phyloP scores from a whole-genome alignment of 2,797 vertebrate genomes.

The Helicolenus hilgendorfi region DNA sequence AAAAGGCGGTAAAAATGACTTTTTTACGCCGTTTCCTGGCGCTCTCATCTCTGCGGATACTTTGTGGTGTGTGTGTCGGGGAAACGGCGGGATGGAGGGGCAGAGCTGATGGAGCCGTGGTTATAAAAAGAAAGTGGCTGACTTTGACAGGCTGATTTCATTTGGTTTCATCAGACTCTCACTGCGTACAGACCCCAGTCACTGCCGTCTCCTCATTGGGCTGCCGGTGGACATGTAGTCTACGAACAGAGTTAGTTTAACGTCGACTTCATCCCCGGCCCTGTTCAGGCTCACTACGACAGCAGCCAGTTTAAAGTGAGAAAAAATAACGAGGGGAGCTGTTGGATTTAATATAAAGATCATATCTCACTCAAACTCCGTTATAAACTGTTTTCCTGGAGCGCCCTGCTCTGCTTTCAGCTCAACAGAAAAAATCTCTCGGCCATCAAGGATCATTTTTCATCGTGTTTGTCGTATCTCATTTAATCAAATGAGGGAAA shows the following conservation, averaged over 20 bases:
- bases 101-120: slow-evolving; percentile 31
- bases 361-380: slow-evolving; percentile 26
- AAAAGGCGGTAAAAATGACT: slow-evolving; percentile 49
- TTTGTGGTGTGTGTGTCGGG: slow-evolving; percentile 42
- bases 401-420: background rate
- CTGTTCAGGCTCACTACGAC: slow-evolving; percentile 29
- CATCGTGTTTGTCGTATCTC: slow-evolving; percentile 35
- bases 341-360: slow-evolving; percentile 49
- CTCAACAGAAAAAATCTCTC: background rate
- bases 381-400: slow-evolving; percentile 6
- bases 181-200: slow-evolving; percentile 44
- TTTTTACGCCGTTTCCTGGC: slow-evolving; percentile 24
- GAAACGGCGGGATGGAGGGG: slow-evolving; percentile 39
- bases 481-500: slow-evolving; percentile 54
- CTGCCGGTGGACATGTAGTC: slow-evolving; percentile 48
- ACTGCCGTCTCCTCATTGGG: slow-evolving; percentile 28
- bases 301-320: slow-evolving; percentile 32
- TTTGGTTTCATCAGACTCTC: slow-evolving; percentile 82
- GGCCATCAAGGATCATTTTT: background rate
- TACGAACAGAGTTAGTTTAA: slow-evolving; percentile 28
- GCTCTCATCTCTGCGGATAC: slow-evolving; percentile 39
- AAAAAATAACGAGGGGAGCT: slow-evolving; percentile 34
- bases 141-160: slow-evolving; percentile 75
- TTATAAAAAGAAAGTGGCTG: slow-evolving; percentile 11
- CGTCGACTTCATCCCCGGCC: slow-evolving; percentile 18